Evolutionary conservation across 2,888 invertebrate species (phyloP).

Genomic region (Hemaris fuciformis): DNA sequence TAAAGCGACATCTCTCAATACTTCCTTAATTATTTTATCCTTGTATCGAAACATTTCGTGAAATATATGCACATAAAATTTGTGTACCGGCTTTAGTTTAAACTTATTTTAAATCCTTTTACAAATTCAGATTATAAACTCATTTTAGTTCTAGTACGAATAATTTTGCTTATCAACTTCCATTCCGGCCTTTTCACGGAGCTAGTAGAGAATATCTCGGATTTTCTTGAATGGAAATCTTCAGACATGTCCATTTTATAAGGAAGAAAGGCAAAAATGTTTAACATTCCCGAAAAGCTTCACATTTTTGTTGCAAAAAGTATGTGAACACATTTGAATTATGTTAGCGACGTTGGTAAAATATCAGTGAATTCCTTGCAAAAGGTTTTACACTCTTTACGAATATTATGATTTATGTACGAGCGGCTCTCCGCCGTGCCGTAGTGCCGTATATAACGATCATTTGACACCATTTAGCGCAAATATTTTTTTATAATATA

Average conservation of each 20-base stretch:
- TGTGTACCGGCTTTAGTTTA: too few species aligned
- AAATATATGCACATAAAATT: too few species aligned
- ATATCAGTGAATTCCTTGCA: slow-evolving; percentile 30
- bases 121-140: background rate
- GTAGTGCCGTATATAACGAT: slow-evolving; percentile 54
- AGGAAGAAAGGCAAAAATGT: slow-evolving; percentile 3
- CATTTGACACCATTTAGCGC: slow-evolving; percentile 59
- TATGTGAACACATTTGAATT: slow-evolving; percentile 39
- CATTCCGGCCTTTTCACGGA: background rate
- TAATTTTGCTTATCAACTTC: background rate
- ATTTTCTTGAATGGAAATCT: background rate
- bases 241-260: background rate
- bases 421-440: slow-evolving; percentile 23
- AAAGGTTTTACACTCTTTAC: slow-evolving; percentile 45
- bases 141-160: background rate
- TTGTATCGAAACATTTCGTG: too few species aligned
- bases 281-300: slow-evolving; percentile 34
- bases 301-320: slow-evolving; percentile 36
- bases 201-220: background rate
- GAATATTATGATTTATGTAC: slow-evolving; percentile 58
- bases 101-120: too few species aligned
- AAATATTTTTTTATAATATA: slow-evolving; percentile 33
- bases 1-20: background rate
- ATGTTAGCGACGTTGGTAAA: slow-evolving; percentile 39
- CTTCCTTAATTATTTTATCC: too few species aligned